Percentiles rank a stretch among this genome's conserved stretches.
phyloP scores from a whole-genome alignment of 2,113 vertebrate genomes.

The Haemorhous mexicanus region DNA sequence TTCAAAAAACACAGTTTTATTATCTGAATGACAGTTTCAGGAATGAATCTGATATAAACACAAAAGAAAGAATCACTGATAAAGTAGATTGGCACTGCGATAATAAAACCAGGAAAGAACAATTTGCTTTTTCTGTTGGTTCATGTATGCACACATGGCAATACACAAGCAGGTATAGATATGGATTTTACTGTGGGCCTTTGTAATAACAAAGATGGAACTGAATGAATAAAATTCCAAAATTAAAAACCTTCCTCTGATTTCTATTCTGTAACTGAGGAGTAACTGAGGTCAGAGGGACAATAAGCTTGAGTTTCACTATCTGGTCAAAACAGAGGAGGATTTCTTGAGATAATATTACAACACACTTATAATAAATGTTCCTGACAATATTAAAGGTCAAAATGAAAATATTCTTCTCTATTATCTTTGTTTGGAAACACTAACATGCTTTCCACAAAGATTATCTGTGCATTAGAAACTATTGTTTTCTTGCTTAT shows the following conservation, averaged over 20 bases:
- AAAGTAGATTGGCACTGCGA: neutral
- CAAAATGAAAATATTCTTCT: neutral
- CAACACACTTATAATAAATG: neutral
- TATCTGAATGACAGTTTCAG: conserved; percentile 4
- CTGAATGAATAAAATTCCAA: neutral
- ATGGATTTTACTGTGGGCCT: neutral
- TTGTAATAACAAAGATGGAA: neutral
- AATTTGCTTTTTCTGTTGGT: neutral
- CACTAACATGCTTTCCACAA: neutral
- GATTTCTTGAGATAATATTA: neutral
- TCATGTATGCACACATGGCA: neutral
- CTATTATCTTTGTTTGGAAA: neutral
- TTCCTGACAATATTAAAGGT: neutral
- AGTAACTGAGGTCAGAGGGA: neutral
- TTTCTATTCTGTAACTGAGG: neutral
- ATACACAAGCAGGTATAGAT: neutral
- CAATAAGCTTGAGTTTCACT: neutral
- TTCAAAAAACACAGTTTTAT: conserved; percentile 23
- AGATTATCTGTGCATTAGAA: neutral
- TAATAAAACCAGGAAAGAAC: neutral
- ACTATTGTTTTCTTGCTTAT: neutral
- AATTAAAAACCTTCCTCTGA: neutral
- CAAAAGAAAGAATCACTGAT: neutral
- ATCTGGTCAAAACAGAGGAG: neutral
- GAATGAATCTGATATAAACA: neutral